Conservation (phyloP, 2,113 vertebrate genomes). For the Jaculus jaculus region DNA sequence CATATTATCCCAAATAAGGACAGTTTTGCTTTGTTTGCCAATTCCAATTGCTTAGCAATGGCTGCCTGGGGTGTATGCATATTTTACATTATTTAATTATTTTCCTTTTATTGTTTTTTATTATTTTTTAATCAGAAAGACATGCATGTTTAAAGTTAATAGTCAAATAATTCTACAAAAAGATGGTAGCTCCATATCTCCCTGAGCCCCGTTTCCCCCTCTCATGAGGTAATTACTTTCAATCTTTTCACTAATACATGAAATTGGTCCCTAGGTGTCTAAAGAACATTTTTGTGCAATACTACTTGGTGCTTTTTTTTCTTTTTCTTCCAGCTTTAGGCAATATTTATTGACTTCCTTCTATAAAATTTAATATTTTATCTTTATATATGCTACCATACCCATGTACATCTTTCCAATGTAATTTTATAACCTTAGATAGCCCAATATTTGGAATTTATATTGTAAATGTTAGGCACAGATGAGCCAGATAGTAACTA, state of each 20-base stretch:
- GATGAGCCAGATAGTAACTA: constrained; percentile 18
- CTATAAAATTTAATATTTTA: constrained; percentile 55
- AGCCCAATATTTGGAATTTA: constrained; percentile 45
- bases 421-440: constrained; percentile 42
- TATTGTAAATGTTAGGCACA: constrained; percentile 36
- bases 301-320: background rate
- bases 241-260: constrained; percentile 42
- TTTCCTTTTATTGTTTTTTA: constrained; percentile 51
- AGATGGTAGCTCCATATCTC: constrained; percentile 28
- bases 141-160: constrained; percentile 56
- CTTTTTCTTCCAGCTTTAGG: background rate
- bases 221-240: constrained; percentile 57
- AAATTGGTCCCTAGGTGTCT: constrained; percentile 52
- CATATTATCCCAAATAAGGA: constrained; percentile 17
- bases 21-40: background rate
- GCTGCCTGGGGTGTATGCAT: constrained; percentile 1
- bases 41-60: constrained; percentile 43
- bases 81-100: constrained; percentile 68
- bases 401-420: background rate
- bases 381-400: background rate
- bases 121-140: constrained; percentile 65
- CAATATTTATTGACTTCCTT: constrained; percentile 50
- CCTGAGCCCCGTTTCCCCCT: background rate
- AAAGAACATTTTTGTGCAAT: constrained; percentile 21
- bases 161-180: constrained; percentile 66